Evolutionary conservation across 2,797 vertebrate genomes (phyloP).

Genomic region (Semaprochilodus insignis): DNA sequence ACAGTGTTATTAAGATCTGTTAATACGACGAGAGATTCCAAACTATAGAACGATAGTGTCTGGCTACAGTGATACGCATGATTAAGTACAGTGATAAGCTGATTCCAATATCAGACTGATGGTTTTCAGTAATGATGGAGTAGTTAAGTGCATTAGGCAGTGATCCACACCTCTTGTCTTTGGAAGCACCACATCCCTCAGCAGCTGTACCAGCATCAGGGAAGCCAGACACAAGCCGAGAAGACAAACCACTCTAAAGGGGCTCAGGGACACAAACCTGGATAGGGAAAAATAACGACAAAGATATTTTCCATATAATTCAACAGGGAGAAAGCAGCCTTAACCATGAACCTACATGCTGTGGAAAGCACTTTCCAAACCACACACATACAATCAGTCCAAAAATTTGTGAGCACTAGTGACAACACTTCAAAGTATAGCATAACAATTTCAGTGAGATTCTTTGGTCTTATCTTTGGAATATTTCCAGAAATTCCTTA

Average conservation of each 20-base stretch:
- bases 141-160: not conserved
- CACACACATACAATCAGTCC: not conserved
- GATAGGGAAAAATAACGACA: conserved; percentile 10
- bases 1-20: too few species aligned
- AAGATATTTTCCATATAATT: not conserved
- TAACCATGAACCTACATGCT: not conserved
- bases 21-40: too few species aligned
- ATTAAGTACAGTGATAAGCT: too few species aligned
- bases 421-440: too few species aligned
- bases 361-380: not conserved
- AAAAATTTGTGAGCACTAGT: too few species aligned
- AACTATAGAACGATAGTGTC: too few species aligned
- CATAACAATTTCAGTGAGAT: too few species aligned
- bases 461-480: too few species aligned
- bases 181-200: conserved; percentile 63
- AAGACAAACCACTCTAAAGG: conserved; percentile 68
- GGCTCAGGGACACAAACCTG: conserved; percentile 74
- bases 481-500: too few species aligned
- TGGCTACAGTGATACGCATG: not conserved
- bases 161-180: conserved; percentile 69
- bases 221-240: conserved; percentile 65
- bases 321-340: not conserved
- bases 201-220: conserved; percentile 62
- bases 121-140: not conserved
- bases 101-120: not conserved